phyloP scores from a whole-genome alignment of 35 echinoderm and acorn worm genomes.

The Lytechinus pictus region DNA sequence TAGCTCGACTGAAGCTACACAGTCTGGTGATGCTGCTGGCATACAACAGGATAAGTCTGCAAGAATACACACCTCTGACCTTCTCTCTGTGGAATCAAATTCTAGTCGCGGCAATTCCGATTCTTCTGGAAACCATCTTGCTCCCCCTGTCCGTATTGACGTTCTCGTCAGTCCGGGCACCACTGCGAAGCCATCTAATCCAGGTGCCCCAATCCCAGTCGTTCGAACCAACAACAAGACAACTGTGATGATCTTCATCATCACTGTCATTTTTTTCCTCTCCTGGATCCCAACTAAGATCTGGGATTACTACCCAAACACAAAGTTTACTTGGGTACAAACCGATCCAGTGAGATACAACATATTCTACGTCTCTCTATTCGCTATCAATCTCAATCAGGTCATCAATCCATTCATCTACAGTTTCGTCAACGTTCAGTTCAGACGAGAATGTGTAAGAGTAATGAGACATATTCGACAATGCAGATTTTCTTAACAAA shows the following conservation, averaged over 20 bases:
- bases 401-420: slow-evolving; percentile 41
- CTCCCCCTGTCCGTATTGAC: background rate
- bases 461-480: background rate
- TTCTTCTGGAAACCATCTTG: background rate
- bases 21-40: background rate
- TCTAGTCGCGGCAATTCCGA: background rate
- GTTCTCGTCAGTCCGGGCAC: background rate
- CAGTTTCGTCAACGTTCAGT: slow-evolving; percentile 15
- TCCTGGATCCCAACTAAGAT: slow-evolving; percentile 25
- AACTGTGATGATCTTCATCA: slow-evolving; percentile 34
- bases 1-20: background rate
- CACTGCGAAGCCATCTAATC: background rate
- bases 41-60: background rate
- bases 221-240: slow-evolving; percentile 33
- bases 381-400: slow-evolving; percentile 27
- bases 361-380: slow-evolving; percentile 24
- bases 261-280: slow-evolving; percentile 35
- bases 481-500: background rate
- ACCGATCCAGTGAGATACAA: background rate
- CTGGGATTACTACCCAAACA: background rate
- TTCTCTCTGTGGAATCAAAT: background rate
- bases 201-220: background rate
- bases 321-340: background rate
- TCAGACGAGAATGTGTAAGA: slow-evolving; percentile 11
- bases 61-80: background rate